Evolutionary conservation across 2,113 vertebrate species (phyloP).

Genomic region (Solea senegalensis): DNA sequence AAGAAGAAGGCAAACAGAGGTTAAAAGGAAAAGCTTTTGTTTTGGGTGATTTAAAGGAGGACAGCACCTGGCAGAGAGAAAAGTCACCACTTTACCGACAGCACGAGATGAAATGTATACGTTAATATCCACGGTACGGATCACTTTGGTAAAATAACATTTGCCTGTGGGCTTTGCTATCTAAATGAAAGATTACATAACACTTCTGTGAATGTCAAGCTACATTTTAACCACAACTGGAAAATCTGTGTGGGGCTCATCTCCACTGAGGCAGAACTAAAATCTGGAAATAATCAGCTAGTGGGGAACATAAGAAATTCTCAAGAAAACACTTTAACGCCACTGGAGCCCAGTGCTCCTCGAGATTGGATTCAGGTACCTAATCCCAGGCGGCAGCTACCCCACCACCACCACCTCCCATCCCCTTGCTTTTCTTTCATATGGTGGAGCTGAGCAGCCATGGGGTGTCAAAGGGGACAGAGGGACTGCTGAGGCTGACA

Average conservation of each 20-base stretch:
- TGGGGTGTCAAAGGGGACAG: conserved; percentile 90
- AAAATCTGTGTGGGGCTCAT: conserved; percentile 89
- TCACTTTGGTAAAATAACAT: conserved; percentile 45
- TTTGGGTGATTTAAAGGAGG: conserved; percentile 53
- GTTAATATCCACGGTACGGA: conserved; percentile 9
- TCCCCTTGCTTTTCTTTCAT: conserved; percentile 77
- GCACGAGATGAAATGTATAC: neutral
- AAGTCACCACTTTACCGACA: neutral
- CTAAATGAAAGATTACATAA: conserved; percentile 73
- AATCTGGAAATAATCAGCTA: conserved; percentile 99
- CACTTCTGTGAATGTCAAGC: conserved; percentile 77
- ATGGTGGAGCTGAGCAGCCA: conserved; percentile 83
- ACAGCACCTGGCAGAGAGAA: conserved; percentile 4
- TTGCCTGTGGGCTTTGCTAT: conserved; percentile 43
- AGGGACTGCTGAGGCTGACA: conserved; percentile 87
- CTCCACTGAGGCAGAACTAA: conserved; percentile 94
- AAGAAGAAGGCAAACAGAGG: conserved; percentile 65
- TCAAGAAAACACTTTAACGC: conserved; percentile 93
- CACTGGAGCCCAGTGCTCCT: conserved; percentile 93
- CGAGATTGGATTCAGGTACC: conserved; percentile 95
- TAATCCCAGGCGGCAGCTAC: conserved; percentile 92
- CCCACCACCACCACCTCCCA: conserved; percentile 65
- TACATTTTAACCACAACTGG: conserved; percentile 87
- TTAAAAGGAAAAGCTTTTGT: conserved; percentile 58
- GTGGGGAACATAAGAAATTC: conserved; percentile 94